phyloP scores from a whole-genome alignment of 2,797 vertebrate species.

The Pipistrellus pygmaeus region DNA sequence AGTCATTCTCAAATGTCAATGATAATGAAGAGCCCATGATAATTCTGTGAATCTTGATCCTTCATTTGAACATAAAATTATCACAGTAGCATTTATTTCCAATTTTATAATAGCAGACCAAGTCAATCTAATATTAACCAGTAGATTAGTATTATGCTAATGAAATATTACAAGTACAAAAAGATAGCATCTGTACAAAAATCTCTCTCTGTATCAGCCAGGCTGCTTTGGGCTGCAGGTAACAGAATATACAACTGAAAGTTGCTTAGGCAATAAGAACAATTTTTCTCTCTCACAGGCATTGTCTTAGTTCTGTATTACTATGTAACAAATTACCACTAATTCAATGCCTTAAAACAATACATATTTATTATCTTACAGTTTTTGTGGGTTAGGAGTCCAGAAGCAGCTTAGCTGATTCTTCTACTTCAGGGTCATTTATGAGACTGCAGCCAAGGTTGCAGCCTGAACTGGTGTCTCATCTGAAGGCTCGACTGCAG shows the following conservation, averaged over 20 bases:
- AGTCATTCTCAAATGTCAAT: slow-evolving; percentile 66
- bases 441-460: not conserved
- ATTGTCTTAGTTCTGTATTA: slow-evolving; percentile 35
- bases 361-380: not conserved
- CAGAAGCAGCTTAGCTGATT: not conserved
- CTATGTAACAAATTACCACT: not conserved
- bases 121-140: slow-evolving; percentile 62
- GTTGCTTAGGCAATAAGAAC: not conserved
- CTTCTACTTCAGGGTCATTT: not conserved
- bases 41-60: slow-evolving; percentile 45
- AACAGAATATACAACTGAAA: slow-evolving; percentile 8
- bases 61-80: slow-evolving; percentile 59
- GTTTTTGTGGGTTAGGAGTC: slow-evolving; percentile 6
- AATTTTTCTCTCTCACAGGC: not conserved
- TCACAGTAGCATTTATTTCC: slow-evolving; percentile 12
- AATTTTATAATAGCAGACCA: slow-evolving; percentile 45
- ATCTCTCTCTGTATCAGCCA: not conserved
- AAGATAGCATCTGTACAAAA: slow-evolving; percentile 19
- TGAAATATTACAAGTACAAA: slow-evolving; percentile 32
- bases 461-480: not conserved
- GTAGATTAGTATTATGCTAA: slow-evolving; percentile 42
- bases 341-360: slow-evolving; percentile 23
- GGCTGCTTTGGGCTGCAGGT: not conserved
- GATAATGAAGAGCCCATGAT: slow-evolving; percentile 50
- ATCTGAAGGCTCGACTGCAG: not conserved